phyloP scores from a whole-genome alignment of 2,888 invertebrate species.

The Elysia crispata region DNA sequence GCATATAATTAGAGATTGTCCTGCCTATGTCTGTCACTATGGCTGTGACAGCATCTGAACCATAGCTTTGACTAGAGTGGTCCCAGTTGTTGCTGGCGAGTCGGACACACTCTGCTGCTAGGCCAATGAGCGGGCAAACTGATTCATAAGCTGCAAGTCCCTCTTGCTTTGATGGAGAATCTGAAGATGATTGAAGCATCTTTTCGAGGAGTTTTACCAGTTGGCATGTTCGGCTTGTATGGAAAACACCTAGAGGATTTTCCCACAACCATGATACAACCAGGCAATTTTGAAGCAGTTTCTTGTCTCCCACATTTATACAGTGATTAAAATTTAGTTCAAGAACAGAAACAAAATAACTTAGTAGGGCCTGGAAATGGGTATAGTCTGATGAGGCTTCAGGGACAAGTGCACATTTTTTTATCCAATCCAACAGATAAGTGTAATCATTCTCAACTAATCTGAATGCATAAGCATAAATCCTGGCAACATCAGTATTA shows the following conservation, averaged over 20 bases:
- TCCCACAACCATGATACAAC: conserved; percentile 62
- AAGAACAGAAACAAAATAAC: conserved; percentile 53
- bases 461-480: conserved; percentile 35
- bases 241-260: conserved; percentile 53
- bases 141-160: not conserved
- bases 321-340: conserved; percentile 52
- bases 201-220: conserved; percentile 54
- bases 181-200: not conserved
- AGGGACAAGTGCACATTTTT: not conserved
- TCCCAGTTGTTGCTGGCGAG: conserved; percentile 31
- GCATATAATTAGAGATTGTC: conserved; percentile 9
- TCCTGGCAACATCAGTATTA: not conserved
- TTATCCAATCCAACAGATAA: conserved; percentile 16
- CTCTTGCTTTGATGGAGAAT: no score
- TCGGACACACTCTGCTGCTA: conserved; percentile 29
- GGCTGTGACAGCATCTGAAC: conserved; percentile 22
- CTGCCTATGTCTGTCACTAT: conserved; percentile 15
- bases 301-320: conserved; percentile 33
- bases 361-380: conserved; percentile 37
- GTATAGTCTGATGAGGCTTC: not conserved
- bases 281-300: conserved; percentile 50
- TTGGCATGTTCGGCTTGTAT: conserved; percentile 56
- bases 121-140: conserved; percentile 18
- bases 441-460: not conserved
- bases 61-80: not conserved